phyloP scores from a whole-genome alignment of 2,797 vertebrate species.

The Clangula hyemalis region DNA sequence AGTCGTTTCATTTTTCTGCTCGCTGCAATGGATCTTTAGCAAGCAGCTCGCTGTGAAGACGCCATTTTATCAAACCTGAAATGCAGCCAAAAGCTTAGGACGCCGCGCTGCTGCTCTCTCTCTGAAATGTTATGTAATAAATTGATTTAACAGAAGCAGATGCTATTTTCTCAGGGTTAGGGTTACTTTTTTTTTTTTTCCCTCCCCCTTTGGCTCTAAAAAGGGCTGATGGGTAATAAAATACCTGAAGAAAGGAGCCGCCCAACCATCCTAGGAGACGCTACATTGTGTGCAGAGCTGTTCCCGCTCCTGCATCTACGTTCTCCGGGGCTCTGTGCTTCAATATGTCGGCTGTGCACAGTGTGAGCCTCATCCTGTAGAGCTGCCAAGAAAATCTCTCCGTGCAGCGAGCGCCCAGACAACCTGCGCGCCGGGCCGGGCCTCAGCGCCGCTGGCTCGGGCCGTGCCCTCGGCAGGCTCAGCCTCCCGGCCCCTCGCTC shows the following conservation, averaged over 20 bases:
- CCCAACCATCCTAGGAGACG: slow-evolving; percentile 88
- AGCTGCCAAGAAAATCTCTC: slow-evolving; percentile 86
- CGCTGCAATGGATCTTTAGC: slow-evolving; percentile 60
- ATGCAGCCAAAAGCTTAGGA: slow-evolving; percentile 79
- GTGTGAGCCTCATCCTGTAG: slow-evolving; percentile 85
- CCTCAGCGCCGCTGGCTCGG: slow-evolving; percentile 53
- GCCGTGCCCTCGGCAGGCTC: slow-evolving; percentile 68
- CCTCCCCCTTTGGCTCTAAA: slow-evolving; percentile 22
- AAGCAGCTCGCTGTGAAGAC: slow-evolving; percentile 85
- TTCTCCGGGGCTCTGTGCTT: slow-evolving; percentile 80
- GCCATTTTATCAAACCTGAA: slow-evolving; percentile 95
- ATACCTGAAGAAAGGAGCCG: slow-evolving; percentile 90
- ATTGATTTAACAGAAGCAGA: slow-evolving; percentile 76
- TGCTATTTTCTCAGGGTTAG: slow-evolving; percentile 63
- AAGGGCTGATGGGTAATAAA: slow-evolving; percentile 73
- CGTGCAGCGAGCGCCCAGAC: slow-evolving; percentile 69
- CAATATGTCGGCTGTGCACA: slow-evolving; percentile 88
- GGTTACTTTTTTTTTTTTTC: background rate
- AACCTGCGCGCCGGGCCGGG: slow-evolving; percentile 65
- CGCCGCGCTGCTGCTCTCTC: slow-evolving; percentile 73
- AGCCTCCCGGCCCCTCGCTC: slow-evolving; percentile 52
- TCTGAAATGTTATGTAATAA: slow-evolving; percentile 78
- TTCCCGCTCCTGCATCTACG: slow-evolving; percentile 76
- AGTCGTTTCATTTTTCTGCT: slow-evolving; percentile 53
- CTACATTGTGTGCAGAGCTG: slow-evolving; percentile 84